phyloP scores from a whole-genome alignment of 2,797 vertebrate genomes.

The Cygnus olor region DNA sequence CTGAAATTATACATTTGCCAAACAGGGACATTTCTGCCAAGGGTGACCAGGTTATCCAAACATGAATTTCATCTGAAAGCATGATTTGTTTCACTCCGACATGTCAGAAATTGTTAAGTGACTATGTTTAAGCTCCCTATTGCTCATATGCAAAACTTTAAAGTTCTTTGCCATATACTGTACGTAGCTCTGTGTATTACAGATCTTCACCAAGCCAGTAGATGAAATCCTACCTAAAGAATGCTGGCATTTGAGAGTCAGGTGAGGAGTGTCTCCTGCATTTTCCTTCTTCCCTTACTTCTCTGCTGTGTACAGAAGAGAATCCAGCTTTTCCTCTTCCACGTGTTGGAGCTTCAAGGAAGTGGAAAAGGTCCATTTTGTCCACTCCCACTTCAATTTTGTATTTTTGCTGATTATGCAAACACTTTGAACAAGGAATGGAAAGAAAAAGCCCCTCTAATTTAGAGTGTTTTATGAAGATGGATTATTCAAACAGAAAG shows the following conservation, averaged over 20 bases:
- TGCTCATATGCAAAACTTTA: background rate
- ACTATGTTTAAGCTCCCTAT: background rate
- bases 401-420: background rate
- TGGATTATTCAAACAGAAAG: background rate
- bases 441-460: background rate
- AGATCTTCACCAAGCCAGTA: background rate
- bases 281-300: background rate
- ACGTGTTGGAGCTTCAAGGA: background rate
- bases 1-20: conserved; percentile 38
- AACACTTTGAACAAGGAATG: background rate
- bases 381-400: background rate
- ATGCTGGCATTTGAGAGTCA: background rate
- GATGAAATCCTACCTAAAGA: background rate
- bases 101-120: background rate
- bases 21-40: conserved; percentile 22
- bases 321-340: background rate
- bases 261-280: background rate
- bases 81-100: conserved; percentile 15
- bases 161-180: background rate
- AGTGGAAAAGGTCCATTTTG: background rate
- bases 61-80: conserved; percentile 31
- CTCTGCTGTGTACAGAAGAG: background rate
- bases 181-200: background rate
- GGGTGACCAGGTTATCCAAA: conserved; percentile 51
- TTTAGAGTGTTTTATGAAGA: background rate